Evolutionary conservation across 2,113 vertebrate species (phyloP), one percentile per base, ranked within the genome.

Genomic region (Myiozetetes cayanensis): DNA sequence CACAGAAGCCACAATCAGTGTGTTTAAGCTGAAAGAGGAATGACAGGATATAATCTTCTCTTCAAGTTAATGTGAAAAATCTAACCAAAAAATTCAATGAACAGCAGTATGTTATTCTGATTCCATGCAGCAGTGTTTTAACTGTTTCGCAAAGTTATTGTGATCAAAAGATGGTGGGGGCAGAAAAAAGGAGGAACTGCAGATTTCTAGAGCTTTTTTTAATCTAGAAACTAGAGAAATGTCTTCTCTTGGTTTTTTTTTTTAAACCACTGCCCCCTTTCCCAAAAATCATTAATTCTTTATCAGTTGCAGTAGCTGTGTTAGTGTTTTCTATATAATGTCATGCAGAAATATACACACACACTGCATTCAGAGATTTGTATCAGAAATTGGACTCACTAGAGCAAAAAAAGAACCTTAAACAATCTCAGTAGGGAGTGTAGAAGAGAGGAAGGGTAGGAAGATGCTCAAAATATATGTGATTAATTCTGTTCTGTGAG

Each of bases 221-320:
- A 44, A 44, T 61, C 35, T 55, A 83, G 53, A 30, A 93, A 77
- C 18, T 44, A 27, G 39, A 12, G 20, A 90, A 62, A 24, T 53
- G 13, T 5, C 22, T 31, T 78, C 23, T 62, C 19, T 24, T 8
- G 2, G 3, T 10, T 37, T 47, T 11, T 55, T 78, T 72, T 61
- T 35, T 37, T 20, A 13, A 59, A 75, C 28, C 27, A 55, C 49
- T 50, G 33, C 4, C 43, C 21, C 11, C 14, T 77, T 95, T 94
- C 83, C 13, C 23, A 71, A 86, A 91, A 91, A 55, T 47, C 75
- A 93, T 95, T 89, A 93, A 94, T 91, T 96, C 91, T 97, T 93
- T 55, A 91, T 88, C 75, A 88, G 74, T 37, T 91, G 41, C 1
- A 25, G 62, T 15, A 75, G 47, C 66, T 87, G 62, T 30, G 66